Evolutionary conservation across 2,113 vertebrate species (phyloP), one percentile per base, ranked within the genome.

Genomic region (Hemibagrus wyckioides): DNA sequence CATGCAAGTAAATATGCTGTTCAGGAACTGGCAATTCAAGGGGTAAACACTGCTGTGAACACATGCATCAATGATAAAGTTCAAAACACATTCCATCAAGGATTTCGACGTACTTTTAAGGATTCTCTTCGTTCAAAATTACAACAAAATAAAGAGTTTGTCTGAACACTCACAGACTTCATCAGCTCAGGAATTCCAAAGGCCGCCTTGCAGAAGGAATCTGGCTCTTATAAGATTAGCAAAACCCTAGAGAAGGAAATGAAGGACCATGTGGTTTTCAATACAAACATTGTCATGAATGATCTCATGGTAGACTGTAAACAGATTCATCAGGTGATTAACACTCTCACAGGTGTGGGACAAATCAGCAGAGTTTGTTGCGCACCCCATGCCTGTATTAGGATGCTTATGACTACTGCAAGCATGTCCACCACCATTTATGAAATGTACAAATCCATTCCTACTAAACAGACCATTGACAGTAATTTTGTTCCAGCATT

Each of bases 1-100:
- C 13, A 88, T 59, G 79, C 75, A 30, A 19, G 28, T 15, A 88
- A 76, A 21, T 86, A 86, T 69, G 76, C 84, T 36, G 56, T 56
- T 48, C 87, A 86, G 28, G 88, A 91, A 67, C 28, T 89, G 3
- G 81, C 77, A 0, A 86, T 86, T 39, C 71, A 89, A 15, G 69
- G 39, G 13, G 65, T 80, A 11, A 75, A 44, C 14, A 61, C 50
- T 11, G 65, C 71, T 39, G 28, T 91, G 21, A 63, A 84, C 23
- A 82, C 52, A 9, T 1, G 30, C 30, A 44, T 84, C 63, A 86
- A 89, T 67, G 17, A n/a, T 56, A 44, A 28, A 2, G 7, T 82
- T 21, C 61, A 84, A 14, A 57, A 30, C 6, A 17, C 25, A 5
- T 56, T 91, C 2, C 52, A 86, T 13, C 1, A 54, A 21, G 41